Conservation (phyloP, 1,140 invertebrate species). For the Macrobrachium rosenbergii region DNA sequence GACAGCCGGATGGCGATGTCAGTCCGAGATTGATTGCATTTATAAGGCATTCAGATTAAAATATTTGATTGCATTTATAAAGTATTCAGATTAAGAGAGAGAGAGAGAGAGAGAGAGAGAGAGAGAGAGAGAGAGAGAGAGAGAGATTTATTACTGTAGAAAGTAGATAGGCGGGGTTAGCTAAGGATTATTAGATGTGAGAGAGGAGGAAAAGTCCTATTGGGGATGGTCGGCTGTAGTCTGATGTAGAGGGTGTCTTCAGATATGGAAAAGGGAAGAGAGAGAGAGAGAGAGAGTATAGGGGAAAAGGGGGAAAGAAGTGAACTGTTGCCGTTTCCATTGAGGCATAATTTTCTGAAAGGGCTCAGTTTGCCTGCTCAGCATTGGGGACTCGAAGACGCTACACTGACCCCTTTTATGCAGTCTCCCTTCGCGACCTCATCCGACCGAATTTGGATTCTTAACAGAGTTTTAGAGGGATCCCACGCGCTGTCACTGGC, state of each 20-base stretch:
- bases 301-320: not conserved
- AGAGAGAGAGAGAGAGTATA: not conserved
- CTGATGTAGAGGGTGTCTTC: too few species aligned
- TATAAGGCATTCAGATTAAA: too few species aligned
- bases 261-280: too few species aligned
- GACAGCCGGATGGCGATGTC: too few species aligned
- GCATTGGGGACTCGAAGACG: slow-evolving; percentile 8
- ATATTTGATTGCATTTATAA: too few species aligned
- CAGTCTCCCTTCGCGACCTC: slow-evolving; percentile 25
- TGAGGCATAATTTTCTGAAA: slow-evolving; percentile 56
- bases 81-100: not conserved
- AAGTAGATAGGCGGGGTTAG: not conserved
- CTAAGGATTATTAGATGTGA: not conserved
- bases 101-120: too few species aligned
- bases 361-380: slow-evolving; percentile 33
- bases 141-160: not conserved
- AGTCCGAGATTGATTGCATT: too few species aligned
- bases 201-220: too few species aligned
- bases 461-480: slow-evolving; percentile 14
- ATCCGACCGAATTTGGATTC: slow-evolving; percentile 48
- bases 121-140: slow-evolving; percentile 2
- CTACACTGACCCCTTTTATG: slow-evolving; percentile 54
- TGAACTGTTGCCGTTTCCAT: slow-evolving; percentile 6
- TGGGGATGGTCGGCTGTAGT: too few species aligned
- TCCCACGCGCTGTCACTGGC: too few species aligned